These are phyloP conservation scores for Edolisoma coerulescens DNA, from an alignment of 2,113 vertebrate genomes.

Conservation along the genomic window DNA sequence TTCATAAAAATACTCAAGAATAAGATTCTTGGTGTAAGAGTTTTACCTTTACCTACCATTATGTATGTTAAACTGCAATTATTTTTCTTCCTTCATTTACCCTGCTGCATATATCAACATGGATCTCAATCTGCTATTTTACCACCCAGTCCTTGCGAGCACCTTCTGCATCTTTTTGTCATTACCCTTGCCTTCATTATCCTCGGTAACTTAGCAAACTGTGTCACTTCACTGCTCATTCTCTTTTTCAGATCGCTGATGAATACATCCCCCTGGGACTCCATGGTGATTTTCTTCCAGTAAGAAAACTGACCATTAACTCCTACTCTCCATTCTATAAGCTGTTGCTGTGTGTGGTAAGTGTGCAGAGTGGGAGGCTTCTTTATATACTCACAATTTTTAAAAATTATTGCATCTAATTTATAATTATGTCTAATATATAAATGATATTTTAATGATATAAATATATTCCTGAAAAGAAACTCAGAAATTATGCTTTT, in stretches of 20 bases:
- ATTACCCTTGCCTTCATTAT: background rate
- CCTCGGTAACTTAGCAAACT: background rate
- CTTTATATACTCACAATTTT: background rate
- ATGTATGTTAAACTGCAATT: background rate
- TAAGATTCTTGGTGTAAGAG: background rate
- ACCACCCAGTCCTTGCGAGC: background rate
- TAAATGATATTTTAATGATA: background rate
- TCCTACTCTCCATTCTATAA: background rate
- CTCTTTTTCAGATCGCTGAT: background rate
- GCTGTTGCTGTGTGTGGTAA: background rate
- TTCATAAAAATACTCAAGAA: background rate
- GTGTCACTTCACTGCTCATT: background rate
- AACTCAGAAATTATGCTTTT: background rate
- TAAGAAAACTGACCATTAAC: conserved; percentile 20
- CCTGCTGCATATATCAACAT: background rate
- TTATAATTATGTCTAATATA: background rate
- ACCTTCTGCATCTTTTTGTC: background rate
- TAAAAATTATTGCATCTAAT: background rate
- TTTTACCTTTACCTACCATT: rapidly evolving
- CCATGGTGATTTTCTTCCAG: background rate
- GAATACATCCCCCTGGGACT: background rate
- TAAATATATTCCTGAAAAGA: conserved; percentile 3
- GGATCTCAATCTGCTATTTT: background rate
- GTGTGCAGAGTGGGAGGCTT: background rate
- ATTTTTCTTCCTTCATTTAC: background rate